Evolutionary conservation across 2,888 invertebrate species (phyloP).

Genomic region (Diplazon laetatorius): DNA sequence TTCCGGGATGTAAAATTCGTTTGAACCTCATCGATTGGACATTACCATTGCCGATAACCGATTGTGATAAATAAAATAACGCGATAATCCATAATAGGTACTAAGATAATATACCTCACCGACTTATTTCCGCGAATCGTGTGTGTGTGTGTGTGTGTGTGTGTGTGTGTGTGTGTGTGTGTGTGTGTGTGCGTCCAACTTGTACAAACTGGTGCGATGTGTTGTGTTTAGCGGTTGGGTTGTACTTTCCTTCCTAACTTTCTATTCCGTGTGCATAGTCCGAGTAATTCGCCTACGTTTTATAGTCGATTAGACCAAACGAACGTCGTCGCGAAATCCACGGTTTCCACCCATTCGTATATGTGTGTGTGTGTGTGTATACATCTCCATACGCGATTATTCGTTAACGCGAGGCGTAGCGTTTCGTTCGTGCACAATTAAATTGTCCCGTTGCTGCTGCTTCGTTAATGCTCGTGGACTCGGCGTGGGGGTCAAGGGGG

Average conservation of each 20-base stretch:
- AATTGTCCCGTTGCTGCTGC: neutral
- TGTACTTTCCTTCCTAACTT: slow-evolving; percentile 69
- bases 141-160: neutral
- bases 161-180: neutral
- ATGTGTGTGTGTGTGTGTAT: slow-evolving; percentile 14
- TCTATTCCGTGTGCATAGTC: slow-evolving; percentile 62
- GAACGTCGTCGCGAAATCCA: slow-evolving; percentile 41
- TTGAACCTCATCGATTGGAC: too few relatives aligned
- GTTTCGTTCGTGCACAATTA: neutral
- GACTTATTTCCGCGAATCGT: neutral
- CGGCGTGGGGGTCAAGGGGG: neutral
- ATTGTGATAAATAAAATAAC: neutral
- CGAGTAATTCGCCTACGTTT: slow-evolving; percentile 55
- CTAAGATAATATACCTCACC: neutral
- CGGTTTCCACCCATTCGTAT: neutral
- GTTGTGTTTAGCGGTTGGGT: slow-evolving; percentile 47
- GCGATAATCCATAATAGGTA: neutral
- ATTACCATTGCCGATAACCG: too few relatives aligned
- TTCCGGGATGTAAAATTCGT: too few relatives aligned
- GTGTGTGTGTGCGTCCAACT: neutral
- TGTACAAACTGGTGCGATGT: slow-evolving; percentile 51
- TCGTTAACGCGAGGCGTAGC: neutral
- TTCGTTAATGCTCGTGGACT: neutral
- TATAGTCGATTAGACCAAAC: slow-evolving; percentile 53
- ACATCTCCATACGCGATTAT: neutral